phyloP scores from a whole-genome alignment of 2,888 invertebrate species.

The Endomychus coccineus region DNA sequence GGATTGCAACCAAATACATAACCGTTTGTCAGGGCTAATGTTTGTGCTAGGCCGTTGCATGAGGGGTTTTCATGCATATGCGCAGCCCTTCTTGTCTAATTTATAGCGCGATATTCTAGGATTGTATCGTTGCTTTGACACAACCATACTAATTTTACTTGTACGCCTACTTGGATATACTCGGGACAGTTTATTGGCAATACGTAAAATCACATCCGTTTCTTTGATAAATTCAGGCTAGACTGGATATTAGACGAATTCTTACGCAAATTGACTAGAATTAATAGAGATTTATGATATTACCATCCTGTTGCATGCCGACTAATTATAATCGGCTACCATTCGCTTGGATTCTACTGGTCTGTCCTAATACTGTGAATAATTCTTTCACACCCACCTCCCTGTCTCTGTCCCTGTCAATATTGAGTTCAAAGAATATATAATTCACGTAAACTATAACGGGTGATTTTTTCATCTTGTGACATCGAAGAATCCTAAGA shows the following conservation, averaged over 20 bases:
- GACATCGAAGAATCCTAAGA: too few species aligned
- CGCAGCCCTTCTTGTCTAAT: conserved; percentile 28
- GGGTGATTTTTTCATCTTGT: too few species aligned
- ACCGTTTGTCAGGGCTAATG: conserved; percentile 45
- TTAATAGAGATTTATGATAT: conserved; percentile 26
- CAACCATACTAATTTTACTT: conserved; percentile 16
- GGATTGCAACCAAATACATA: conserved; percentile 47
- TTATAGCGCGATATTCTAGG: conserved; percentile 32
- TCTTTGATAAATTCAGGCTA: conserved; percentile 33
- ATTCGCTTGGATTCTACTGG: too few species aligned
- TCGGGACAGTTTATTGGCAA: conserved; percentile 37
- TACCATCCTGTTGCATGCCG: not conserved
- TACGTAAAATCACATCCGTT: conserved; percentile 31
- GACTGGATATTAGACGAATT: conserved; percentile 23
- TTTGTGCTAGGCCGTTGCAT: conserved; percentile 28
- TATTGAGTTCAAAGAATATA: too few species aligned
- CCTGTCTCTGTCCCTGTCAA: too few species aligned
- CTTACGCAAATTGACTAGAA: conserved; percentile 31
- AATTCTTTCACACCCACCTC: too few species aligned
- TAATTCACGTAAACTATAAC: too few species aligned
- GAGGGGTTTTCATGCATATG: conserved; percentile 31
- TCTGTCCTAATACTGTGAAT: too few species aligned
- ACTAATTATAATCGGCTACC: too few species aligned
- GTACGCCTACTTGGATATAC: conserved; percentile 18
- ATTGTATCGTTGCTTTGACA: conserved; percentile 14